Conservation (phyloP, 2,888 invertebrate species). For the Tryphoninae sp. region DNA sequence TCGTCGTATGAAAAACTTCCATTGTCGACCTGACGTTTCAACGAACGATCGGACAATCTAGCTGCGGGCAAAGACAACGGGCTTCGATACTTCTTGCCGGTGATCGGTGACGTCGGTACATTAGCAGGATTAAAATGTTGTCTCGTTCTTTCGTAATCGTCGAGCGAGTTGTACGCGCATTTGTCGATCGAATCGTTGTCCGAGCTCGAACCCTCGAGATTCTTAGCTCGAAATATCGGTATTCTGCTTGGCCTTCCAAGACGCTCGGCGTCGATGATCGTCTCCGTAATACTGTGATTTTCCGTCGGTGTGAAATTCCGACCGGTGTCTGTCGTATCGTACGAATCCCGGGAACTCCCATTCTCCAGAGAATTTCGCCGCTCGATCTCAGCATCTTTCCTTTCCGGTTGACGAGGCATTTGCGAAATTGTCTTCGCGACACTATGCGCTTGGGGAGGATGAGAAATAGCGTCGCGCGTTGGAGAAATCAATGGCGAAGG, state of each 20-base stretch:
- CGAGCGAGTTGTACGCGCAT: slow-evolving; percentile 66
- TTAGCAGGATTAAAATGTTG: slow-evolving; percentile 57
- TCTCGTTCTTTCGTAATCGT: slow-evolving; percentile 67
- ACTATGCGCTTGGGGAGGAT: slow-evolving; percentile 5
- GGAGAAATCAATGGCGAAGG: slow-evolving; percentile 21
- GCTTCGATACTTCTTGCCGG: slow-evolving; percentile 77
- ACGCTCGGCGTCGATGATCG: slow-evolving; percentile 68
- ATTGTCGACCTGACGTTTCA: slow-evolving; percentile 65
- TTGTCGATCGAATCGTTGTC: slow-evolving; percentile 72
- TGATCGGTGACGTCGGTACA: slow-evolving; percentile 76
- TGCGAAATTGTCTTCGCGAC: slow-evolving; percentile 15
- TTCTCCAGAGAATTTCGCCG: slow-evolving; percentile 45
- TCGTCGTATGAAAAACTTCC: slow-evolving; percentile 69
- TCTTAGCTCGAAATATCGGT: slow-evolving; percentile 74
- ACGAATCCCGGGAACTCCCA: slow-evolving; percentile 35
- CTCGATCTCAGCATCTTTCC: slow-evolving; percentile 40
- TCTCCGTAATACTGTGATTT: slow-evolving; percentile 48
- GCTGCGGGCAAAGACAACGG: slow-evolving; percentile 72
- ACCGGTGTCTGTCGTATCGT: slow-evolving; percentile 35
- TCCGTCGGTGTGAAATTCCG: slow-evolving; percentile 30
- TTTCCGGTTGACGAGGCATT: slow-evolving; percentile 4
- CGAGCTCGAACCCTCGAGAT: slow-evolving; percentile 70
- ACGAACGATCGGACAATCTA: slow-evolving; percentile 68
- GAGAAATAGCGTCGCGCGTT: slow-evolving; percentile 15
- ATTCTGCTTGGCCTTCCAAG: slow-evolving; percentile 75